A percentile compares a stretch with the other conserved stretches of the same genome.
phyloP scores from a whole-genome alignment of 2,888 invertebrate genomes.

The Eueremaeus valkanovi region DNA sequence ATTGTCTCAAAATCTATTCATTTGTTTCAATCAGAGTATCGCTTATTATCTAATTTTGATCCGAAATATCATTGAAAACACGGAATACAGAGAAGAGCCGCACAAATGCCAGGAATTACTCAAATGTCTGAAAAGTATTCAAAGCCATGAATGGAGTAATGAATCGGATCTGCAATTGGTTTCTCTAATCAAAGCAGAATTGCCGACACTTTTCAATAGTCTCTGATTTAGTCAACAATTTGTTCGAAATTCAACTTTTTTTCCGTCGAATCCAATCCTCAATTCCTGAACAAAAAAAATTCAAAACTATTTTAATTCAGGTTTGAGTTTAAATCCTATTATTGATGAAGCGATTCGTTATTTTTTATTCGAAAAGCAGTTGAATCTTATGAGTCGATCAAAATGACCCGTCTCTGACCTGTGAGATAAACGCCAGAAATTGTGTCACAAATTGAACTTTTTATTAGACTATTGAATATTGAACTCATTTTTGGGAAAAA shows the following conservation, averaged over 20 bases:
- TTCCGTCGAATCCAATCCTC: no score
- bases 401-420: no score
- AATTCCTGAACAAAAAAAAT: no score
- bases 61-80: conserved; percentile 72
- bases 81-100: conserved; percentile 71
- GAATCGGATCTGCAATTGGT: conserved; percentile 14
- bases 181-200: conserved; percentile 1
- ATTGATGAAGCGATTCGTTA: no score
- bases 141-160: conserved; percentile 40
- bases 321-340: not conserved
- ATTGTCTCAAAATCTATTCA: conserved; percentile 14
- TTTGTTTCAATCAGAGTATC: conserved; percentile 60
- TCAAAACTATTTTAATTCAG: no score
- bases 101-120: conserved; percentile 75
- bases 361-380: no score
- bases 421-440: no score
- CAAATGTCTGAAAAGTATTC: conserved; percentile 77
- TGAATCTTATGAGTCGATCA: no score
- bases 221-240: not conserved
- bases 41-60: conserved; percentile 73
- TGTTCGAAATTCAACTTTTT: no score
- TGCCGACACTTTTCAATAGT: not conserved
- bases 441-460: no score
- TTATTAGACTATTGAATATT: no score
- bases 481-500: no score